Percentiles rank a stretch among this genome's conserved stretches.
Conservation (phyloP, 2,113 vertebrate species). For the Corvus moneduloides region DNA sequence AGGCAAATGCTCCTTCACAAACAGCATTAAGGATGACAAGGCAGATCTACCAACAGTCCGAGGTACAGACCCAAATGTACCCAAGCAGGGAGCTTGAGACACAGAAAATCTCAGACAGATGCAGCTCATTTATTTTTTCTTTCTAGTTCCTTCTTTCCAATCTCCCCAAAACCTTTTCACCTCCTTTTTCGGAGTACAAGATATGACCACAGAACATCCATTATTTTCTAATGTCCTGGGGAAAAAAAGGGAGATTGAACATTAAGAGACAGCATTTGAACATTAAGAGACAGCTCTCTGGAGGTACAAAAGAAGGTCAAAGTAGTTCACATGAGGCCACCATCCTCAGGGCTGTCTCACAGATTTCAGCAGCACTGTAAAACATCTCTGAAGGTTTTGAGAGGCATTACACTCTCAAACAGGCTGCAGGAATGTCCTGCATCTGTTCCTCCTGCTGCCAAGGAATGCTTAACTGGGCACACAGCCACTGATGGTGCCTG, state of each 20-base stretch:
- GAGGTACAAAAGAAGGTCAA: constrained; percentile 3
- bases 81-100: not conserved
- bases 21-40: not conserved
- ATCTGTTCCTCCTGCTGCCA: constrained; percentile 46
- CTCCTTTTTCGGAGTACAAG: not conserved
- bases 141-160: not conserved
- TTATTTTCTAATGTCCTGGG: not conserved
- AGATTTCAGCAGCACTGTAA: not conserved
- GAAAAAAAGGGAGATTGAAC: not conserved
- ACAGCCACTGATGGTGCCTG: not conserved
- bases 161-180: not conserved
- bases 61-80: not conserved
- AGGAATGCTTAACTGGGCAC: constrained; percentile 27
- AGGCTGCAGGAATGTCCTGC: constrained; percentile 15
- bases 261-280: not conserved
- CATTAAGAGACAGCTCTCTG: not conserved
- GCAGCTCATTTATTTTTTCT: not conserved
- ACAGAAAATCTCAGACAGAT: not conserved
- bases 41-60: not conserved
- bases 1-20: not conserved
- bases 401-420: not conserved
- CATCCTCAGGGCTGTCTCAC: not conserved
- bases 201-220: not conserved
- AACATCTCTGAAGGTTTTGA: constrained; percentile 17
- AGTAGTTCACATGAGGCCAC: not conserved